A percentile compares a stretch with the other conserved stretches of the same genome.
phyloP scores from a whole-genome alignment of 2,888 invertebrate species.

The Drosophila kambysellisi region DNA sequence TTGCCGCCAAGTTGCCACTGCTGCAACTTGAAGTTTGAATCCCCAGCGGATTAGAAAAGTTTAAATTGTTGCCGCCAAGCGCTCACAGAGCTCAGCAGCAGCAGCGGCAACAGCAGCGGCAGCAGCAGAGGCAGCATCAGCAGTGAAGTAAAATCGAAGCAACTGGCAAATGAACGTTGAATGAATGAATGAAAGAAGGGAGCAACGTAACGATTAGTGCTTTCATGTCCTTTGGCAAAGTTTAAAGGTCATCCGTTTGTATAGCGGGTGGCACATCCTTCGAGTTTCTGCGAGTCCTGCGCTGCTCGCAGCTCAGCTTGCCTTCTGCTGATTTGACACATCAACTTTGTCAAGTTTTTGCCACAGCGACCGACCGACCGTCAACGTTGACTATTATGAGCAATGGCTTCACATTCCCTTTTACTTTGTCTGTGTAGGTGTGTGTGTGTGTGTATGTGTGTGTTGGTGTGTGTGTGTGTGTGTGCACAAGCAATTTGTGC shows the following conservation, averaged over 20 bases:
- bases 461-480: conserved; percentile 35
- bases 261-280: conserved; percentile 38
- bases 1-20: conserved; percentile 66
- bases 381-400: conserved; percentile 68
- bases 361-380: conserved; percentile 47
- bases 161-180: conserved; percentile 69
- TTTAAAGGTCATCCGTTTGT: conserved; percentile 81
- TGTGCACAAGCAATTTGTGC: conserved; percentile 73
- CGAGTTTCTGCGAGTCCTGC: conserved; percentile 18
- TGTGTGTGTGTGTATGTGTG: neutral
- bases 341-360: conserved; percentile 79
- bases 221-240: conserved; percentile 82
- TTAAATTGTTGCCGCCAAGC: conserved; percentile 78
- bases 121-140: neutral
- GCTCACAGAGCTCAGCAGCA: conserved; percentile 37
- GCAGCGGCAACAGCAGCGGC: conserved; percentile 6
- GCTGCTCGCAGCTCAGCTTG: conserved; percentile 28
- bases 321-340: conserved; percentile 77
- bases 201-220: conserved; percentile 83
- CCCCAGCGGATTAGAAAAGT: conserved; percentile 81
- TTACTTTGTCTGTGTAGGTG: neutral
- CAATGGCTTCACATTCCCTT: conserved; percentile 55
- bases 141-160: conserved; percentile 72
- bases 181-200: conserved; percentile 71
- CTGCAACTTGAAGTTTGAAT: conserved; percentile 76